Evolutionary conservation across 2,797 vertebrate species (phyloP), one percentile per base, ranked within the genome.

Genomic region (Crocidura indochinensis): DNA sequence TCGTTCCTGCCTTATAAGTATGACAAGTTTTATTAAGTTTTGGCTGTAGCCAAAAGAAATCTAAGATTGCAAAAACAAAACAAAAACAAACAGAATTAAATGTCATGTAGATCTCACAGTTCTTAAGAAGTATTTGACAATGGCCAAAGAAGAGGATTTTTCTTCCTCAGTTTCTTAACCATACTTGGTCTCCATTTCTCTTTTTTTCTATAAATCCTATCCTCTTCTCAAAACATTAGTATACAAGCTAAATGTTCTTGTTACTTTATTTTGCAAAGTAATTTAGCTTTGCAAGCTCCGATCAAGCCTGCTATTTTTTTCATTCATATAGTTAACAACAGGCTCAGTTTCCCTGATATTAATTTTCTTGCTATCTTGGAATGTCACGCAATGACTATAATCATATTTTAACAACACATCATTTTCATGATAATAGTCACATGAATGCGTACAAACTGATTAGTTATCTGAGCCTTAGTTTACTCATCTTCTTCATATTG

Each of bases 231-330:
- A 56, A 68, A 62, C 29, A 47, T 24, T 68, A 77, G n/a, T 6
- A 29, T 53, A 24, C 27, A 84, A 77, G 10, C 69, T 81, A 90
- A 77, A 67, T 5, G 8, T 87, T 44, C 38, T 6, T 71, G 19
- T 29, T 80, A 10, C 46, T 93, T 91, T 38, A 29, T 72, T 65
- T 72, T 69, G 15, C 74, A 87, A 11, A 91, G 47, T 27, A 24
- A 38, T 84, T 88, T 56, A 56, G 27, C 79, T 84, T 90, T 64
- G 86, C 73, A 83, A 78, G 79, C 31, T 77, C 60, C 19, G 74
- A 53, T 19, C 62, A 67, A 65, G 31, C 29, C 77, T 20, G 24
- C 53, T 79, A 46, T 89, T 90, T 44, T 44, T 8, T 72, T 87
- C 46, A 44, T 83, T 80, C 64, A 53, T 1, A 29, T 78, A 73